A percentile compares a stretch with the other conserved stretches of the same genome.
Conservation (phyloP, 2,797 vertebrate species). For the Darevskia nairensis region DNA sequence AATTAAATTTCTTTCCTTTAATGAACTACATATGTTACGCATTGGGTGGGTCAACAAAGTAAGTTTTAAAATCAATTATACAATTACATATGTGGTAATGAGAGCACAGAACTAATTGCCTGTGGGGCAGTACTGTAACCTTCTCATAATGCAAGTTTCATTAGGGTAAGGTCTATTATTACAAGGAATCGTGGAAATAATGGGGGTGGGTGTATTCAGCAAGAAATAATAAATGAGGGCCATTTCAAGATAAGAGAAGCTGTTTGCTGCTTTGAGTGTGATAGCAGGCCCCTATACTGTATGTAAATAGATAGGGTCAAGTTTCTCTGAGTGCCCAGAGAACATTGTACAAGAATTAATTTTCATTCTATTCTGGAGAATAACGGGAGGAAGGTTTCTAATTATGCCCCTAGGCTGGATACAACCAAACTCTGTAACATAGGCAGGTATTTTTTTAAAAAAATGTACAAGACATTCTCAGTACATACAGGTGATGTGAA, state of each 20-base stretch:
- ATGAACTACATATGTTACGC: constrained; percentile 74
- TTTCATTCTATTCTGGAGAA: constrained; percentile 67
- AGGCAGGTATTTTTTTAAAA: constrained; percentile 16
- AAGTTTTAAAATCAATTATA: constrained; percentile 87
- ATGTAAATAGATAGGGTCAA: constrained; percentile 84
- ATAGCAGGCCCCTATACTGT: constrained; percentile 78
- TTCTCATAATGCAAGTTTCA: constrained; percentile 85
- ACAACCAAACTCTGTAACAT: constrained; percentile 30
- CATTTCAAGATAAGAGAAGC: constrained; percentile 84
- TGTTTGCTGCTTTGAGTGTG: constrained; percentile 80
- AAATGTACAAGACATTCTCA: constrained; percentile 28
- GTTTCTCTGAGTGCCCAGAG: constrained; percentile 65
- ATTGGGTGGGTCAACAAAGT: constrained; percentile 78
- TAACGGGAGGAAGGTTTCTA: constrained; percentile 69
- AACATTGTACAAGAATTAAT: constrained; percentile 81
- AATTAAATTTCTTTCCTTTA: constrained; percentile 76
- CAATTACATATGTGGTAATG: constrained; percentile 85
- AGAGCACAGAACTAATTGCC: constrained; percentile 82
- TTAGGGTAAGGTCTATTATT: constrained; percentile 83
- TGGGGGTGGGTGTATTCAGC: constrained; percentile 84
- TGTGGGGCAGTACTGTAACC: constrained; percentile 81
- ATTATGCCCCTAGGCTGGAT: constrained; percentile 64
- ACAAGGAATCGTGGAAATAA: constrained; percentile 81
- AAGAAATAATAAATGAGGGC: constrained; percentile 89
- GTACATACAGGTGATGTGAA: constrained; percentile 24